Conservation (phyloP, 1,140 invertebrate genomes). For the Zaprionus nigranus region DNA sequence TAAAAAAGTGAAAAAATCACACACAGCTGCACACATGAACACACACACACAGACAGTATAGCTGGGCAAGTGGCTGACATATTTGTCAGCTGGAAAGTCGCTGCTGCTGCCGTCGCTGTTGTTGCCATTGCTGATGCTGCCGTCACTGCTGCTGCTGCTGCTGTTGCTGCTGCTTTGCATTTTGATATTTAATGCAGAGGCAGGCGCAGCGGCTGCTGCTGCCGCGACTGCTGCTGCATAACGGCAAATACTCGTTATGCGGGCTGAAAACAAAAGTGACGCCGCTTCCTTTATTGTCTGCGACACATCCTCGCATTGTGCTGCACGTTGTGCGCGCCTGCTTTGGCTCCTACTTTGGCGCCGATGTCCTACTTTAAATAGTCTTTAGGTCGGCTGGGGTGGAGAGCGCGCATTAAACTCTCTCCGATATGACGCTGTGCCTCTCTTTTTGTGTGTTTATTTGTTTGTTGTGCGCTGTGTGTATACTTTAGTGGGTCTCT, state of each 20-base stretch:
- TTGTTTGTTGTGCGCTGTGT: conserved; percentile 64
- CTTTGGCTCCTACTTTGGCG: conserved; percentile 34
- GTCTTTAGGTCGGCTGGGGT: conserved; percentile 67
- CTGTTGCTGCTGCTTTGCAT: conserved; percentile 37
- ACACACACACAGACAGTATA: conserved; percentile 12
- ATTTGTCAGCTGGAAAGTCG: conserved; percentile 22
- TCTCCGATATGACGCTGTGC: conserved; percentile 35
- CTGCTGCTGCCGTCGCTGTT: background rate
- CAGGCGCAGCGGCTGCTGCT: background rate
- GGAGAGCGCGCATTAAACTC: conserved; percentile 71
- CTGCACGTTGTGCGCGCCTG: conserved; percentile 31
- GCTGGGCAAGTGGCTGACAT: conserved; percentile 36
- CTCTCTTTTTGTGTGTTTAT: conserved; percentile 62
- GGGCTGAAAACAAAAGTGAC: conserved; percentile 79
- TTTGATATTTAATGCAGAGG: conserved; percentile 49
- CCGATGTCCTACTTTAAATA: conserved; percentile 75
- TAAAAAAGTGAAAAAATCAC: conserved; percentile 4
- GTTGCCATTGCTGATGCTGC: conserved; percentile 4
- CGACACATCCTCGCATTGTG: conserved; percentile 71
- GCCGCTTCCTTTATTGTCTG: conserved; percentile 73
- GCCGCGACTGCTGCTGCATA: conserved; percentile 44
- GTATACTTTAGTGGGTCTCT: conserved; percentile 55
- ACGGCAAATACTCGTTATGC: conserved; percentile 66
- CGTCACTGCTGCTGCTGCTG: conserved; percentile 24
- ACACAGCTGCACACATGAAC: conserved; percentile 4